These are phyloP conservation scores for Myathropa florea DNA, from an alignment of 2,888 invertebrate genomes.

Conservation along the genomic window DNA sequence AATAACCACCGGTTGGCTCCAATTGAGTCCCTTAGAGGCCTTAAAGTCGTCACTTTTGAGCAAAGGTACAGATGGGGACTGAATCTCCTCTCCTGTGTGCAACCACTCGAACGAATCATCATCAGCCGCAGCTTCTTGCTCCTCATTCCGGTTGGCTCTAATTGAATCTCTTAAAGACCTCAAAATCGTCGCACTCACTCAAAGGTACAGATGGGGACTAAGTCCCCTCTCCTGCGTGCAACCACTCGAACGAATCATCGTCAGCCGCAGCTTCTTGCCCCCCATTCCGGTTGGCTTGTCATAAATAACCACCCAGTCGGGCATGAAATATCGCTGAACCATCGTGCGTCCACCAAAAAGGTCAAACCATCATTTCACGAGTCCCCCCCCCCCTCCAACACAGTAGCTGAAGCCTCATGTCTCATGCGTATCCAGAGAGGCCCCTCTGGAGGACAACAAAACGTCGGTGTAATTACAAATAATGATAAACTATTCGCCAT, in stretches of 20 bases:
- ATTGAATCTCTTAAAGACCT: too few relatives aligned
- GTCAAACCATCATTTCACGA: not conserved
- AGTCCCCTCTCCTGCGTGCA: too few relatives aligned
- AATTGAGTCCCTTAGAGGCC: too few relatives aligned
- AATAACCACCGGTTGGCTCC: not conserved
- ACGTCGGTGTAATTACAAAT: constrained; percentile 63
- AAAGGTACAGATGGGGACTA: too few relatives aligned
- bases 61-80: too few relatives aligned
- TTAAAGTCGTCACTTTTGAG: too few relatives aligned
- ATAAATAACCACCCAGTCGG: not conserved
- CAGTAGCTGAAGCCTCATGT: not conserved
- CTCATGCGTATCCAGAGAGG: not conserved
- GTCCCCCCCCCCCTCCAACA: not conserved
- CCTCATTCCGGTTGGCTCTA: too few relatives aligned
- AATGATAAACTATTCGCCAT: constrained; percentile 71
- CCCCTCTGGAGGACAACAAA: constrained; percentile 23
- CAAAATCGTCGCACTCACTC: too few relatives aligned
- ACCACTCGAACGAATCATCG: not conserved
- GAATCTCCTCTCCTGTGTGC: too few relatives aligned
- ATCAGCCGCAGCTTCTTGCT: too few relatives aligned
- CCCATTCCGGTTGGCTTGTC: not conserved
- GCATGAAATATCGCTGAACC: not conserved
- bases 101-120: too few relatives aligned
- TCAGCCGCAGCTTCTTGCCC: not conserved
- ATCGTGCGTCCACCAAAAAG: not conserved